phyloP scores from a whole-genome alignment of 2,113 vertebrate species.

The Paratilapia polleni region DNA sequence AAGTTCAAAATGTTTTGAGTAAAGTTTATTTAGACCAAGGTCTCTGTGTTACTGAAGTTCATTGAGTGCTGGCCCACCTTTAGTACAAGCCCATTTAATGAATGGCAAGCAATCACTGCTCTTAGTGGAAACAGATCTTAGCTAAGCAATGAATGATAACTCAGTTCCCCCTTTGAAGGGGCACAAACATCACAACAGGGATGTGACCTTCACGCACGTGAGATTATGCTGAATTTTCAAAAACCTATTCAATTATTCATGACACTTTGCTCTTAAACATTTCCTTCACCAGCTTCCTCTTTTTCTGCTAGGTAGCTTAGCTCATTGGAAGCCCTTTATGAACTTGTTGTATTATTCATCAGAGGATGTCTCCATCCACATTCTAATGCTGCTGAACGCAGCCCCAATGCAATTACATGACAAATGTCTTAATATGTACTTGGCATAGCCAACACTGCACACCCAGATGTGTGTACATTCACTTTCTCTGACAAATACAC shows the following conservation, averaged over 20 bases:
- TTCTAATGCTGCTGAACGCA: conserved; percentile 45
- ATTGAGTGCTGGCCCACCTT: not conserved
- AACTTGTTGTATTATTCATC: conserved; percentile 93
- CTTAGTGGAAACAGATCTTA: conserved; percentile 48
- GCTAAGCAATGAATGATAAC: conserved; percentile 45
- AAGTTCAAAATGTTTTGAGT: not conserved
- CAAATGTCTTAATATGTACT: conserved; percentile 54
- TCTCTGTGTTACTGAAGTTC: not conserved
- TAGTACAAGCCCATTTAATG: not conserved
- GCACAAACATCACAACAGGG: conserved; percentile 77
- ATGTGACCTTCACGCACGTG: conserved; percentile 87
- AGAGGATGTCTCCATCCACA: conserved; percentile 79
- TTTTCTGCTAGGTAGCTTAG: conserved; percentile 71
- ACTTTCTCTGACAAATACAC: conserved; percentile 9
- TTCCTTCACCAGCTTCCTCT: conserved; percentile 72
- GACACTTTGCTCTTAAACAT: conserved; percentile 87
- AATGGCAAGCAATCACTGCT: conserved; percentile 13
- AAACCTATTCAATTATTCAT: conserved; percentile 96
- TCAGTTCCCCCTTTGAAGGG: conserved; percentile 86
- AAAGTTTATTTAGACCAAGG: not conserved
- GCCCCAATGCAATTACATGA: conserved; percentile 64
- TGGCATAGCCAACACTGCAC: conserved; percentile 10
- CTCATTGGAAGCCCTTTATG: conserved; percentile 84
- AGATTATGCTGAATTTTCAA: conserved; percentile 90
- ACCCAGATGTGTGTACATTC: not conserved